Conservation (phyloP, 2,888 invertebrate genomes). For the Eudasyphora cyanicolor region DNA sequence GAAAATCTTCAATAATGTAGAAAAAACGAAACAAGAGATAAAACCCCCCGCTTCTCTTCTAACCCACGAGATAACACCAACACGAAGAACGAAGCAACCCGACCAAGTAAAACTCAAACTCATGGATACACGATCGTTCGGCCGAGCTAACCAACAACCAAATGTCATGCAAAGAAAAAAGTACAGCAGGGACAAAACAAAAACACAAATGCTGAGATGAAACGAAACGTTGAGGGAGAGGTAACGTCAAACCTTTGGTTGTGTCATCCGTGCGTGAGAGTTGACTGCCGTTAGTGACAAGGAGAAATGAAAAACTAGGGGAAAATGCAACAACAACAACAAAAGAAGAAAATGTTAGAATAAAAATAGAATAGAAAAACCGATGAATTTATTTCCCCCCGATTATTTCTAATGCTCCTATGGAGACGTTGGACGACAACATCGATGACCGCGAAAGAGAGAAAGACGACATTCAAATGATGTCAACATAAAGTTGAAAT, state of each 20-base stretch:
- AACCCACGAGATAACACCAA: no score
- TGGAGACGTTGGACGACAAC: background rate
- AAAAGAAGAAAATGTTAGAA: background rate
- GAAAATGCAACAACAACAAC: background rate
- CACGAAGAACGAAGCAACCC: no score
- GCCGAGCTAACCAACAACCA: background rate
- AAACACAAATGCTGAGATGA: no score
- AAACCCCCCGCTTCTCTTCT: background rate
- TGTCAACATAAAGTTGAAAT: no score
- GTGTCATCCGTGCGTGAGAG: background rate
- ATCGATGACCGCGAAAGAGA: no score
- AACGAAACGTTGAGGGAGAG: slow-evolving; percentile 20
- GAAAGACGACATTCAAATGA: no score
- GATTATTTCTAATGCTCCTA: background rate
- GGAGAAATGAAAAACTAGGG: slow-evolving; percentile 34
- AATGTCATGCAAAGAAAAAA: slow-evolving; percentile 52
- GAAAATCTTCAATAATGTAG: background rate
- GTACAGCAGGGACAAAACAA: slow-evolving; percentile 71
- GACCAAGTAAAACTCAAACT: slow-evolving; percentile 22
- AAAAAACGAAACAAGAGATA: slow-evolving; percentile 36
- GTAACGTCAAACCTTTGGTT: background rate
- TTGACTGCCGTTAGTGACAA: background rate
- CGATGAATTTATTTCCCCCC: background rate
- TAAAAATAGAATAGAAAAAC: background rate
- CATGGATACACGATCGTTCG: background rate